Conservation (phyloP, 2,888 invertebrate species). For the Eulithis testata region DNA sequence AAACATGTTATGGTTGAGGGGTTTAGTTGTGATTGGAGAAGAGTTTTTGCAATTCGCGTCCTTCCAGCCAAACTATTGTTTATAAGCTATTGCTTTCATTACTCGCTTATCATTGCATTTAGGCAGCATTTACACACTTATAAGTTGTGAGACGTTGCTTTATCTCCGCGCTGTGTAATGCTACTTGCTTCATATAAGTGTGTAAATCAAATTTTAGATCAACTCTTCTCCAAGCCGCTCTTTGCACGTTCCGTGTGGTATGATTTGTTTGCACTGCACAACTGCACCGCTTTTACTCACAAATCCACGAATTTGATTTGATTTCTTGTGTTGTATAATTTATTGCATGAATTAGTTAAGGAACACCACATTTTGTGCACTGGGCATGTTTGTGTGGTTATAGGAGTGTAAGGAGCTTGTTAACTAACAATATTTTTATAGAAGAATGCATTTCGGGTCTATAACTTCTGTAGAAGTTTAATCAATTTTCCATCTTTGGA, state of each 20-base stretch:
- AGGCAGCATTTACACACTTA: too few relatives aligned
- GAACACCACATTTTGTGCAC: constrained; percentile 50
- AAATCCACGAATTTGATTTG: constrained; percentile 50
- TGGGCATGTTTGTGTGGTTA: constrained; percentile 42
- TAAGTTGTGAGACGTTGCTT: too few relatives aligned
- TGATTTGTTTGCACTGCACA: constrained; percentile 35
- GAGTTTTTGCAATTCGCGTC: constrained; percentile 7
- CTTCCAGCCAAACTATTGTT: neutral
- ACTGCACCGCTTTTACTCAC: constrained; percentile 37
- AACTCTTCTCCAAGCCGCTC: constrained; percentile 23
- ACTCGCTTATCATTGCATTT: neutral
- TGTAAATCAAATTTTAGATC: neutral
- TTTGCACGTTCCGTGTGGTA: constrained; percentile 8
- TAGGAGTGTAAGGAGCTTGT: constrained; percentile 53
- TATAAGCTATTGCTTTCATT: constrained; percentile 8
- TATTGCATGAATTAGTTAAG: constrained; percentile 69
- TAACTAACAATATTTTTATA: constrained; percentile 19
- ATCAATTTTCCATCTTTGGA: constrained; percentile 29
- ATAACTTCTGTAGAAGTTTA: constrained; percentile 6
- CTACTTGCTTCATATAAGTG: too few relatives aligned
- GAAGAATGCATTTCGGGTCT: constrained; percentile 28
- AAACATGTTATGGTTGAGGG: constrained; percentile 2
- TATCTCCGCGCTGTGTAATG: too few relatives aligned
- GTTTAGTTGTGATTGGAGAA: constrained; percentile 22
- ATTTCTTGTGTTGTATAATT: constrained; percentile 70